A percentile compares a stretch with the other conserved stretches of the same genome.
These are phyloP conservation scores for Diloba caeruleocephala DNA, from an alignment of 2,888 invertebrate species.

Conservation along the genomic window DNA sequence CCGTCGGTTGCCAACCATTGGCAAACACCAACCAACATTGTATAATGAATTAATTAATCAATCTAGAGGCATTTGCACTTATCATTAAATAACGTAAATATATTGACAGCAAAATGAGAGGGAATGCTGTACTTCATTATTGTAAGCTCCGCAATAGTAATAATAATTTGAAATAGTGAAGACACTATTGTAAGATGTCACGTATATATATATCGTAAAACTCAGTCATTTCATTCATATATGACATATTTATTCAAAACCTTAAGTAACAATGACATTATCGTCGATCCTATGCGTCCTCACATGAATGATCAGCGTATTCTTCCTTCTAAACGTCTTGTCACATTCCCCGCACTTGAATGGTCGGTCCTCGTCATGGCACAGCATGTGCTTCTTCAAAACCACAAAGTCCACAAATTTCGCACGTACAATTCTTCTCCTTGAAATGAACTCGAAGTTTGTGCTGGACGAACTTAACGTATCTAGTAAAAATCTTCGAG, in stretches of 20 bases:
- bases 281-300: not conserved
- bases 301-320: conserved; percentile 25
- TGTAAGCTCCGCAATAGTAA: no score
- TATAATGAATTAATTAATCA: no score
- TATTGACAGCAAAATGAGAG: no score
- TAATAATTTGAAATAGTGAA: no score
- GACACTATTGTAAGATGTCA: no score
- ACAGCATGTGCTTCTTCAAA: conserved; percentile 36
- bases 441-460: conserved; percentile 59
- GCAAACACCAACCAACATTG: no score
- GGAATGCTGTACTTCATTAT: no score
- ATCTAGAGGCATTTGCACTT: no score
- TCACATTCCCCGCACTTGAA: conserved; percentile 37
- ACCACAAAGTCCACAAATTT: conserved; percentile 55
- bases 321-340: conserved; percentile 29
- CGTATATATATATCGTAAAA: no score
- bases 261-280: not conserved
- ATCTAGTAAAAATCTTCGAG: conserved; percentile 54
- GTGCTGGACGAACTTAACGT: conserved; percentile 57
- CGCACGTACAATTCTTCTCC: conserved; percentile 58
- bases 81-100: no score
- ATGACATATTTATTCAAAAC: not conserved
- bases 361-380: conserved; percentile 26
- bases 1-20: no score
- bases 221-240: no score